Conservation (phyloP, 2,113 vertebrate genomes). For the Sinocyclocheilus rhinocerous region DNA sequence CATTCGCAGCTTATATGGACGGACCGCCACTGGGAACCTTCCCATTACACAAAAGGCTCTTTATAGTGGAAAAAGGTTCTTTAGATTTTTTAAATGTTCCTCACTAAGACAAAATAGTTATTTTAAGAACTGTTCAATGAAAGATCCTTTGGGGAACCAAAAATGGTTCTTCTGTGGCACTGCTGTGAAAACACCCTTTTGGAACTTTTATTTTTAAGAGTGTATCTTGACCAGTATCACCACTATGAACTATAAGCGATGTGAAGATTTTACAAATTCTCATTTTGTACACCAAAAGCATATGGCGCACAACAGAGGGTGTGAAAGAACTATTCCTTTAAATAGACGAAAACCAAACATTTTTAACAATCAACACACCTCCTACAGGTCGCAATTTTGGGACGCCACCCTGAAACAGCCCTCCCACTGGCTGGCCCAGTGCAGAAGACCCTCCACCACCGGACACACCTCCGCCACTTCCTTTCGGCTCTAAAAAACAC, state of each 20-base stretch:
- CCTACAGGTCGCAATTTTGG: constrained; percentile 85
- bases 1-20: no score
- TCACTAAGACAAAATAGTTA: no score
- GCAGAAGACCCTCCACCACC: constrained; percentile 66
- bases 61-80: not conserved
- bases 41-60: not conserved
- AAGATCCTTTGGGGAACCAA: not conserved
- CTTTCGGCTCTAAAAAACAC: constrained; percentile 71
- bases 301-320: not conserved
- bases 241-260: not conserved
- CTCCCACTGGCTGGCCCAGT: constrained; percentile 77
- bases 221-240: no score
- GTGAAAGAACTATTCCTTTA: not conserved
- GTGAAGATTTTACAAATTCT: not conserved
- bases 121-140: no score
- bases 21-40: not conserved
- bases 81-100: no score
- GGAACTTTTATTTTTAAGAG: no score
- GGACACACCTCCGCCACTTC: constrained; percentile 62
- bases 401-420: constrained; percentile 84
- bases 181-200: no score
- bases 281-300: not conserved
- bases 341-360: not conserved
- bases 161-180: not conserved
- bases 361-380: constrained; percentile 56